These are phyloP conservation scores for Noctua comes DNA, from an alignment of 2,888 invertebrate species.

Conservation along the genomic window DNA sequence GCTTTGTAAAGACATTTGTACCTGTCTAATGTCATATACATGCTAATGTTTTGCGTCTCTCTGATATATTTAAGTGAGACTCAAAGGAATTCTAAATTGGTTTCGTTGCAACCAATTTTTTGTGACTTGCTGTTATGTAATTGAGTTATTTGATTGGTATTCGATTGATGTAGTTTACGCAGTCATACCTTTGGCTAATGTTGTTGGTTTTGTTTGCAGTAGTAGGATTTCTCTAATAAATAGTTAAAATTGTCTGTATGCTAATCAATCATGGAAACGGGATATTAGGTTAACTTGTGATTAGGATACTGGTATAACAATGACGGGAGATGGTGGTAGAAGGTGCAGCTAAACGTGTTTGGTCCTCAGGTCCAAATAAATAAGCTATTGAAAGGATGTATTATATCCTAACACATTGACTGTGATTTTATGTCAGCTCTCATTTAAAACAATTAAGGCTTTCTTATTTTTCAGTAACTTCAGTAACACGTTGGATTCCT, in stretches of 20 bases:
- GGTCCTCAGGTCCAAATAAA: background rate
- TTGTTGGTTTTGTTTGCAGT: background rate
- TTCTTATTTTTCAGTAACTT: background rate
- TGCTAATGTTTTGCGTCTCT: slow-evolving; percentile 79
- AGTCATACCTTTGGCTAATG: background rate
- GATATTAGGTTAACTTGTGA: background rate
- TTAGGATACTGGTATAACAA: background rate
- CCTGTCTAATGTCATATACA: slow-evolving; percentile 83
- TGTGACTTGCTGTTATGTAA: slow-evolving; percentile 4
- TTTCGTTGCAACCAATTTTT: slow-evolving; percentile 37
- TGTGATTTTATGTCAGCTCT: background rate
- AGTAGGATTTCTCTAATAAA: background rate
- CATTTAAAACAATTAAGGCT: background rate
- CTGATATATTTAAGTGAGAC: slow-evolving; percentile 62
- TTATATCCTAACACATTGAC: background rate
- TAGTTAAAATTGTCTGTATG: background rate
- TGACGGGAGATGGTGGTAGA: background rate
- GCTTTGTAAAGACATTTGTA: slow-evolving; percentile 84
- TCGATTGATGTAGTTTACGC: slow-evolving; percentile 1
- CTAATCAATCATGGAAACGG: background rate
- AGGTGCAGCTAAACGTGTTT: background rate
- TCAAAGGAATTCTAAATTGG: slow-evolving; percentile 67
- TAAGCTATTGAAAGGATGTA: background rate
- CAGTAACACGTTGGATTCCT: background rate
- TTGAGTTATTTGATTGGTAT: slow-evolving; percentile 22